A percentile compares a stretch with the other conserved stretches of the same genome.
Conservation (phyloP, 2,113 vertebrate genomes). For the Theristicus caerulescens region DNA sequence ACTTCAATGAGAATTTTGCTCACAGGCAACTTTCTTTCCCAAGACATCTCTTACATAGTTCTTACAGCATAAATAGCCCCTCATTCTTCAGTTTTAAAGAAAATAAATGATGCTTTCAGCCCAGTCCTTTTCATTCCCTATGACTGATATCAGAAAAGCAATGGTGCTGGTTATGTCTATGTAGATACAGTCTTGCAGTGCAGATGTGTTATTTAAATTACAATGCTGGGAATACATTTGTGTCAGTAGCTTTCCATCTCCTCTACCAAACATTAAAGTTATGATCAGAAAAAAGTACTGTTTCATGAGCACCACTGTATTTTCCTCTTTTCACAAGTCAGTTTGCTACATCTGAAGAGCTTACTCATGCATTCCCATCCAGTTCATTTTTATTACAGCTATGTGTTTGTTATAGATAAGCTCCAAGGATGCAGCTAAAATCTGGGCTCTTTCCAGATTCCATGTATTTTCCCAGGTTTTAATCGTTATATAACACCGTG, state of each 20-base stretch:
- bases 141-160: constrained; percentile 44
- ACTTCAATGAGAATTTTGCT: background rate
- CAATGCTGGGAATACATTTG: constrained; percentile 57
- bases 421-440: constrained; percentile 35
- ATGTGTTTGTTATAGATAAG: constrained; percentile 59
- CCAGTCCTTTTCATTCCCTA: constrained; percentile 6
- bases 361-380: constrained; percentile 48
- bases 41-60: background rate
- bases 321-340: constrained; percentile 20
- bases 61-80: constrained; percentile 20
- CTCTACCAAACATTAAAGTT: background rate
- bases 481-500: constrained; percentile 35
- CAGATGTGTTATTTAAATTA: constrained; percentile 67
- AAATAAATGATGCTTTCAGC: constrained; percentile 55
- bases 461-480: constrained; percentile 43
- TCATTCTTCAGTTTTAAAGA: constrained; percentile 38
- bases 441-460: constrained; percentile 41
- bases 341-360: constrained; percentile 44
- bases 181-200: constrained; percentile 34
- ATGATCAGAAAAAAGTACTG: background rate
- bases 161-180: constrained; percentile 27
- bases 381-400: constrained; percentile 55
- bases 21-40: constrained; percentile 4
- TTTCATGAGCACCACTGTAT: background rate
- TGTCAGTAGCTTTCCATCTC: constrained; percentile 61